Evolutionary conservation across 2,797 vertebrate species (phyloP).

Genomic region (Acipenser transmontanus): DNA sequence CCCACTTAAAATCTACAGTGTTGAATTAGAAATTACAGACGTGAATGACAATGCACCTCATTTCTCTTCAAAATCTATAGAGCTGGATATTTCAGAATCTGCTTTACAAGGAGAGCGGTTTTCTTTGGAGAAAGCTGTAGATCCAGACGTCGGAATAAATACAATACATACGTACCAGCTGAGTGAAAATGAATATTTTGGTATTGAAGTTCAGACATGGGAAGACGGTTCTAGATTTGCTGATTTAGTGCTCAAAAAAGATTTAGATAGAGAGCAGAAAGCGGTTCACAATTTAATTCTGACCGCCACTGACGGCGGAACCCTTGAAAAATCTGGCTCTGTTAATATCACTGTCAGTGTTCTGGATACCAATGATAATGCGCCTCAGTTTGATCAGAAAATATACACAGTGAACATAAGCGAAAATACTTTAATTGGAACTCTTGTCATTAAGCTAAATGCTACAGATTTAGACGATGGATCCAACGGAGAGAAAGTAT

Average conservation of each 20-base stretch:
- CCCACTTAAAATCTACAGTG: conserved; percentile 31
- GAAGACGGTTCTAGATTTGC: conserved; percentile 45
- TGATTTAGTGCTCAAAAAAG: conserved; percentile 40
- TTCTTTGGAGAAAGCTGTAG: conserved; percentile 40
- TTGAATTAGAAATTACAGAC: conserved; percentile 51
- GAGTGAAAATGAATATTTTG: conserved; percentile 42
- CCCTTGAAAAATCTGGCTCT: conserved; percentile 53
- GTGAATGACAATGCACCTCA: conserved; percentile 58
- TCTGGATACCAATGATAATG: conserved; percentile 63
- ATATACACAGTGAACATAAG: conserved; percentile 44
- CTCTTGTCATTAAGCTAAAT: conserved; percentile 30
- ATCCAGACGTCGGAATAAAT: conserved; percentile 43
- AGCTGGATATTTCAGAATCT: conserved; percentile 57
- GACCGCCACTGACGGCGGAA: conserved; percentile 48
- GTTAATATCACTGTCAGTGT: conserved; percentile 55
- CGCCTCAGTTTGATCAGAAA: conserved; percentile 53
- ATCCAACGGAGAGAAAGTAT: conserved; percentile 27
- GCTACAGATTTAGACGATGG: conserved; percentile 36
- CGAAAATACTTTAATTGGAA: conserved; percentile 30
- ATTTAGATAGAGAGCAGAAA: conserved; percentile 43
- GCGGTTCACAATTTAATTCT: conserved; percentile 44
- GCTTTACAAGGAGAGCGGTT: conserved; percentile 44
- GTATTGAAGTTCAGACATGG: conserved; percentile 38
- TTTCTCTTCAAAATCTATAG: conserved; percentile 43
- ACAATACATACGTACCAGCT: conserved; percentile 43